phyloP scores from a whole-genome alignment of 2,113 vertebrate species.

The Rhea pennata region DNA sequence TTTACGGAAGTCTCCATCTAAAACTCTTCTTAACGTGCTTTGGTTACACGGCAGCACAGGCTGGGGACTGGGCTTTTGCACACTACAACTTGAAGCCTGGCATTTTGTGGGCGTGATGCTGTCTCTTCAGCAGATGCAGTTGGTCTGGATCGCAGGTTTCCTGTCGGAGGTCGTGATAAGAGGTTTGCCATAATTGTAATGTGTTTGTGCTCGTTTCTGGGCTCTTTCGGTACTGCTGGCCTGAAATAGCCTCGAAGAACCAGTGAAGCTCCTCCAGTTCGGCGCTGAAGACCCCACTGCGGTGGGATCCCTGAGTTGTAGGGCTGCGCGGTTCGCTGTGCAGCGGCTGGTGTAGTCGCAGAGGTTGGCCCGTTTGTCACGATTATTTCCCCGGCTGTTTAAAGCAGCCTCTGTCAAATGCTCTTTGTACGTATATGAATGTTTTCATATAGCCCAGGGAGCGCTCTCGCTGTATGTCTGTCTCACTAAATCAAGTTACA shows the following conservation, averaged over 20 bases:
- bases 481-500: background rate
- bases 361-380: background rate
- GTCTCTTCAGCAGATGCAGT: background rate
- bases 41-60: background rate
- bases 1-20: background rate
- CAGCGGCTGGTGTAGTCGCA: background rate
- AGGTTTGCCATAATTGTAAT: background rate
- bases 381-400: background rate
- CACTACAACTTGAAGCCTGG: constrained; percentile 7
- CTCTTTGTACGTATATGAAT: background rate
- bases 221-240: background rate
- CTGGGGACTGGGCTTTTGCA: background rate
- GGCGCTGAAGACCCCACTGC: background rate
- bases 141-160: constrained; percentile 16
- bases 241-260: background rate
- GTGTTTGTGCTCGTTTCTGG: constrained; percentile 4
- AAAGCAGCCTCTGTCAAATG: background rate
- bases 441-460: background rate
- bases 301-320: too few species aligned
- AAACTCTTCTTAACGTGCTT: background rate
- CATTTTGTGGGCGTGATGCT: background rate
- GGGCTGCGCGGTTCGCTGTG: too few species aligned
- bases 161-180: background rate
- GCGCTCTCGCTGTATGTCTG: background rate
- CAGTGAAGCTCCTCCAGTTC: background rate